These are phyloP conservation scores for Nannobrachium achirus DNA, from an alignment of 2,113 vertebrate species.

Conservation along the genomic window DNA sequence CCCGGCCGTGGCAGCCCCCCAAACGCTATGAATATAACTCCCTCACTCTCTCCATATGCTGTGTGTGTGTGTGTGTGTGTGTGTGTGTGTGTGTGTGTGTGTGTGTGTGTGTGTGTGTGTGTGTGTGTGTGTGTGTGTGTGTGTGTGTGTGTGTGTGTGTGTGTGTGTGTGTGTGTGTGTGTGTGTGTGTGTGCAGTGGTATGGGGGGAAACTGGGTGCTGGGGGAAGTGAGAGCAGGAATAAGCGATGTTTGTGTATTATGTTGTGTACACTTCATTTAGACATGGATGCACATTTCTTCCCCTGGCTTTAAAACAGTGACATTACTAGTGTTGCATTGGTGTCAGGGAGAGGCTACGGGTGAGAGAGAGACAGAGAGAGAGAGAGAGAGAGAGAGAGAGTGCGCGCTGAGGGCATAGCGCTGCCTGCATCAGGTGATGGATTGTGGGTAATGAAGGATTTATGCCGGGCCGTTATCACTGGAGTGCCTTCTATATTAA, in stretches of 20 bases:
- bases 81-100: conserved; percentile 38
- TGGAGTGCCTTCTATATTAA: conserved; percentile 39
- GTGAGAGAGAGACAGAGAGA: too few species aligned
- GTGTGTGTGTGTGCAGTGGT: conserved; percentile 38
- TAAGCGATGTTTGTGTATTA: not conserved
- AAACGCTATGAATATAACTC: conserved; percentile 60
- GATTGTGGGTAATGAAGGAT: conserved; percentile 53
- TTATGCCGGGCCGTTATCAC: conserved; percentile 53
- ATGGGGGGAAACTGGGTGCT: conserved; percentile 25
- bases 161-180: conserved; percentile 62
- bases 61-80: conserved; percentile 62
- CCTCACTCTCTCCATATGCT: not conserved
- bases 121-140: conserved; percentile 37
- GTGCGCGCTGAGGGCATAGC: conserved; percentile 1
- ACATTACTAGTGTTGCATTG: conserved; percentile 50
- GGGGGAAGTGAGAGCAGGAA: conserved; percentile 3
- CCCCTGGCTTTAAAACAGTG: conserved; percentile 24
- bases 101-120: conserved; percentile 62
- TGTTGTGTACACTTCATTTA: conserved; percentile 49
- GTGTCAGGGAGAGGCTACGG: conserved; percentile 50
- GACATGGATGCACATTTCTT: conserved; percentile 33
- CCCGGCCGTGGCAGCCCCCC: conserved; percentile 58
- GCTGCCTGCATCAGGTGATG: conserved; percentile 21
- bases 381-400: not conserved
- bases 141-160: conserved; percentile 63